Evolutionary conservation across 2,888 invertebrate genomes (phyloP).

Genomic region (Caprella mutica): DNA sequence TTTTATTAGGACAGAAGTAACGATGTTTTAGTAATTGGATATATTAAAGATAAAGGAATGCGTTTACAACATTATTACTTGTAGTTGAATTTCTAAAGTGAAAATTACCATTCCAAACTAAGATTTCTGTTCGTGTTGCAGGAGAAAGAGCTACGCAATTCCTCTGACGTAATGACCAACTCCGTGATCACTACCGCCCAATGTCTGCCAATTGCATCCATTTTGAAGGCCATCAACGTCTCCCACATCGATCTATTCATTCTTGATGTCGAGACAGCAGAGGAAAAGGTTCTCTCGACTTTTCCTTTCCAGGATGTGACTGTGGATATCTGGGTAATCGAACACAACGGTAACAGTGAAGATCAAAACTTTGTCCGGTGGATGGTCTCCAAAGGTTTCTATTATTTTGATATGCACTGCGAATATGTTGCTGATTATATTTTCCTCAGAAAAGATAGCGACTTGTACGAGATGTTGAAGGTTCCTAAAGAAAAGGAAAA

Average conservation of each 20-base stretch:
- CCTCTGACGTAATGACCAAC: no score
- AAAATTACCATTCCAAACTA: no score
- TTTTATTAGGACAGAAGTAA: no score
- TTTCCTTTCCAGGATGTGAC: conserved; percentile 26
- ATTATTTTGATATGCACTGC: conserved; percentile 27
- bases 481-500: conserved; percentile 16
- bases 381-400: conserved; percentile 25
- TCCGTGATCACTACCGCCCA: no score
- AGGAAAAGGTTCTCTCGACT: conserved; percentile 13
- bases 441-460: conserved; percentile 19
- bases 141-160: no score
- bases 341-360: conserved; percentile 16
- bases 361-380: conserved; percentile 21
- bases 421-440: conserved; percentile 21
- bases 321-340: conserved; percentile 30
- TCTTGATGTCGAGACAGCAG: conserved; percentile 27
- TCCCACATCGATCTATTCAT: conserved; percentile 23
- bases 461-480: conserved; percentile 10
- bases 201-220: conserved; percentile 21
- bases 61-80: no score
- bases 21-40: no score
- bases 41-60: no score
- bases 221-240: conserved; percentile 23
- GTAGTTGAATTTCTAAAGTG: no score
- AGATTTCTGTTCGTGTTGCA: no score